These are phyloP conservation scores for Crenichthys baileyi DNA, from an alignment of 2,797 vertebrate genomes.

Conservation along the genomic window DNA sequence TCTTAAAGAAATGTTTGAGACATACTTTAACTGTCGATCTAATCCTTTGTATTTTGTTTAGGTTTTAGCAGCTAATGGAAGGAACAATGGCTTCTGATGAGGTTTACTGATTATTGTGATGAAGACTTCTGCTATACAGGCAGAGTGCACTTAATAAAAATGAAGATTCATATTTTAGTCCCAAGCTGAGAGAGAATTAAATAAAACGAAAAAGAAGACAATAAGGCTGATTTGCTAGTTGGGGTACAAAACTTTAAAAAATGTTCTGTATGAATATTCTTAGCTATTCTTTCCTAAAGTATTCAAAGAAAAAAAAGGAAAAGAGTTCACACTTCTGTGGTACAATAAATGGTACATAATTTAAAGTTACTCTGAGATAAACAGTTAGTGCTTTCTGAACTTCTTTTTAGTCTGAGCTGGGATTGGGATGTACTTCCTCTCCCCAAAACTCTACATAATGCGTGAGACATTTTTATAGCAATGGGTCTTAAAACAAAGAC, in stretches of 20 bases:
- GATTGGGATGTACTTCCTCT: not conserved
- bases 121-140: not conserved
- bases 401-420: not conserved
- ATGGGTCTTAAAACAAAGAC: not conserved
- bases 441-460: not conserved
- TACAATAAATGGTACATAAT: not conserved
- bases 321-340: not conserved
- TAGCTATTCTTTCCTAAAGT: not conserved
- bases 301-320: not conserved
- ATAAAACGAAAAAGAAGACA: not conserved
- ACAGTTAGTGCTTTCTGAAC: not conserved
- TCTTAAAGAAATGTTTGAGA: not conserved
- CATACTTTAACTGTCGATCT: not conserved
- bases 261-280: not conserved
- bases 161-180: not conserved
- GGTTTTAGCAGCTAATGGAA: not conserved
- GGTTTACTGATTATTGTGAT: not conserved
- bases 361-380: constrained; percentile 1
- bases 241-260: not conserved
- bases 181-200: too few relatives aligned
- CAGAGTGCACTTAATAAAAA: not conserved
- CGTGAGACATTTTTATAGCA: not conserved
- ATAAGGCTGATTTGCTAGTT: not conserved
- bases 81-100: not conserved
- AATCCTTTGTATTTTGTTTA: not conserved